phyloP scores from a whole-genome alignment of 2,113 vertebrate species.

The Ursus arctos region DNA sequence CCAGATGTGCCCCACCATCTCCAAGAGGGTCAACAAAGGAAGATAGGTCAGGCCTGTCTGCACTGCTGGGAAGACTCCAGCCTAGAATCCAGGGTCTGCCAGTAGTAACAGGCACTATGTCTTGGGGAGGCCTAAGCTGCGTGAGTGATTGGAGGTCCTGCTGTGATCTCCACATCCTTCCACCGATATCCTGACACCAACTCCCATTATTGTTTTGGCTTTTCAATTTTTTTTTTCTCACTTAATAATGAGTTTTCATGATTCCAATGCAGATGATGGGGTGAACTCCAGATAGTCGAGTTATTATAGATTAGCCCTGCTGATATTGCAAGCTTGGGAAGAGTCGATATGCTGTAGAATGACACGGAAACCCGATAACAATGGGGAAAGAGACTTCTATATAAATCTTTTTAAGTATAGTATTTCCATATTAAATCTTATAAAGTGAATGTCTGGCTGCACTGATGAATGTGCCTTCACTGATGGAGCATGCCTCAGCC shows the following conservation, averaged over 20 bases:
- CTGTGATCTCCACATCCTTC: not conserved
- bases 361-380: constrained; percentile 70
- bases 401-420: constrained; percentile 68
- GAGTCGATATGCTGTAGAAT: constrained; percentile 63
- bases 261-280: constrained; percentile 55
- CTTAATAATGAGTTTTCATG: constrained; percentile 79
- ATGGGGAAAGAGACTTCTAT: constrained; percentile 62
- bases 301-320: constrained; percentile 74
- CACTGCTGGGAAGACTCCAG: not conserved
- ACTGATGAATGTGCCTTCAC: constrained; percentile 3
- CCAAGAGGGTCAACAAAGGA: not conserved
- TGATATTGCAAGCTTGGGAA: constrained; percentile 65
- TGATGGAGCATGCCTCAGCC: not conserved
- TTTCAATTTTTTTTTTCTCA: not conserved
- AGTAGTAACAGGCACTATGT: not conserved
- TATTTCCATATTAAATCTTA: constrained; percentile 75
- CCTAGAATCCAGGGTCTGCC: not conserved
- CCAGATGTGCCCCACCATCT: not conserved
- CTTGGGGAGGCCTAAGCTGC: not conserved
- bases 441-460: not conserved
- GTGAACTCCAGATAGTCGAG: constrained; percentile 65
- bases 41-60: not conserved
- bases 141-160: not conserved
- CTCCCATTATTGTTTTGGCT: constrained; percentile 63
- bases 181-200: constrained; percentile 19